These are phyloP conservation scores for Poliocrania exsul DNA, from an alignment of 2,797 vertebrate genomes.

Conservation along the genomic window DNA sequence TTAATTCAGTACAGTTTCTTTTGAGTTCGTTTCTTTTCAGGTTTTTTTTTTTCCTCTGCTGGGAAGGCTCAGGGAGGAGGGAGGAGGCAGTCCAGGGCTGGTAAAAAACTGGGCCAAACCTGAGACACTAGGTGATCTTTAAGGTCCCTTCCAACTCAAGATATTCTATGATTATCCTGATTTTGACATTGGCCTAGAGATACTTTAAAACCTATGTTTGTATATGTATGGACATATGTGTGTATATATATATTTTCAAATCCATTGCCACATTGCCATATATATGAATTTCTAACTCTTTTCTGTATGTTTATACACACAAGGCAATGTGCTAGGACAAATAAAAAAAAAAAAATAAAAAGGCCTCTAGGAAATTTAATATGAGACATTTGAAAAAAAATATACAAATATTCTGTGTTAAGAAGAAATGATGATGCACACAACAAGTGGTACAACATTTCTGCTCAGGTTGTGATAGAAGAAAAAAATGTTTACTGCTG, in stretches of 20 bases:
- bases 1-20: too few species aligned
- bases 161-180: background rate
- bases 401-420: background rate
- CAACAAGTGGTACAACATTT: background rate
- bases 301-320: background rate
- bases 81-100: too few species aligned
- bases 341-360: too few species aligned
- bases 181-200: background rate
- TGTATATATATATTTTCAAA: too few species aligned
- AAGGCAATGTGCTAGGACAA: background rate
- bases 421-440: background rate
- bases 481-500: background rate
- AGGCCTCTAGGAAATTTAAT: background rate
- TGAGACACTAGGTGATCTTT: background rate
- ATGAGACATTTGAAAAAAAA: background rate
- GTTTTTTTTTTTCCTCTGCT: too few species aligned
- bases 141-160: background rate
- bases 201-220: background rate
- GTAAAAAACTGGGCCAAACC: too few species aligned
- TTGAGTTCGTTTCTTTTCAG: too few species aligned
- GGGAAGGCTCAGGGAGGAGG: too few species aligned
- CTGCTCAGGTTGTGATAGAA: background rate
- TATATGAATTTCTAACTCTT: background rate
- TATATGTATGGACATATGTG: background rate
- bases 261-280: too few species aligned